Evolutionary conservation across 2,113 vertebrate genomes (phyloP).

Genomic region (Oostethus manadensis): DNA sequence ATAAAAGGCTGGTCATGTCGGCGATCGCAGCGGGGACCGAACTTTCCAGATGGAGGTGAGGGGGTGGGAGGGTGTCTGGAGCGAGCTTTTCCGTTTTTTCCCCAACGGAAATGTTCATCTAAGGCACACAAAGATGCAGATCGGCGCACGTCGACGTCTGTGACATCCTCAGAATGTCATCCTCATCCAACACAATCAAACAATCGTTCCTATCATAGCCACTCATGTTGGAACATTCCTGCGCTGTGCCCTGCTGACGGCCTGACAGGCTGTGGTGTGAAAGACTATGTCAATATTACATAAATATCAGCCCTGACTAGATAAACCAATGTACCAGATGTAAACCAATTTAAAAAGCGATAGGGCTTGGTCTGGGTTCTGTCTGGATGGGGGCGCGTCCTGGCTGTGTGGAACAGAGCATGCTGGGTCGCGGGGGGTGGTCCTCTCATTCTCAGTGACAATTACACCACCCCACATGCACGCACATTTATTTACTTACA

Average conservation of each 20-base stretch:
- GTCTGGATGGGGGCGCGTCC: no score
- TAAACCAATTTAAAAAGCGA: no score
- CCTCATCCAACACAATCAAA: not conserved
- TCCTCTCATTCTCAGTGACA: no score
- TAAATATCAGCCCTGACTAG: no score
- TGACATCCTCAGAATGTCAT: not conserved
- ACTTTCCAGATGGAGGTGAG: not conserved
- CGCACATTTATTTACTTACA: no score
- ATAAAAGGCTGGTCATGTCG: conserved; percentile 28
- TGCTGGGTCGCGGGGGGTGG: no score
- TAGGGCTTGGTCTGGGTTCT: no score
- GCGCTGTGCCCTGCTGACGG: not conserved
- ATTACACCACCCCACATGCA: no score
- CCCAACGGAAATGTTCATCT: not conserved
- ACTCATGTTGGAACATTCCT: not conserved
- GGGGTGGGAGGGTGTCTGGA: not conserved
- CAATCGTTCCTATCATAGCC: not conserved
- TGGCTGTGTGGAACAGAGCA: no score
- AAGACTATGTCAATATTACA: not conserved
- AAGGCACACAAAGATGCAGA: not conserved
- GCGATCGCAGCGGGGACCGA: not conserved
- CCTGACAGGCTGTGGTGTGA: not conserved
- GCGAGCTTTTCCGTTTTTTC: not conserved
- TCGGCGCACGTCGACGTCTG: not conserved
- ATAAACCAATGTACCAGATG: no score